Conservation (phyloP, 1,140 invertebrate species). For the Scaptomyza montana region DNA sequence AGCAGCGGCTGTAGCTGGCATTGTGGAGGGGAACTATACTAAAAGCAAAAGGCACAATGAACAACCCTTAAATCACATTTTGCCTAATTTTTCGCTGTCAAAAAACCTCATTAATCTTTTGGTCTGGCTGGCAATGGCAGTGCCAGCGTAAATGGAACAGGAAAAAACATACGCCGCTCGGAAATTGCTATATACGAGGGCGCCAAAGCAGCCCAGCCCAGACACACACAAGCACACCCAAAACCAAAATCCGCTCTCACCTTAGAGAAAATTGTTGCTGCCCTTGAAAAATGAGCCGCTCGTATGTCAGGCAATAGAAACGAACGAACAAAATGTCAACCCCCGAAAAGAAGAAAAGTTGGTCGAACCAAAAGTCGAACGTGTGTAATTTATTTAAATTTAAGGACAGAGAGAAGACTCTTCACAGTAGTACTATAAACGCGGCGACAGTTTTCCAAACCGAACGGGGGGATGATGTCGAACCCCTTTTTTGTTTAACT, state of each 20-base stretch:
- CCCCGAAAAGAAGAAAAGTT: slow-evolving; percentile 36
- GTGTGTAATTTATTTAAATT: slow-evolving; percentile 82
- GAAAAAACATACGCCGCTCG: slow-evolving; percentile 75
- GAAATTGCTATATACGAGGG: slow-evolving; percentile 74
- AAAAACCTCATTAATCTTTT: slow-evolving; percentile 81
- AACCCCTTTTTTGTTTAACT: slow-evolving; percentile 48
- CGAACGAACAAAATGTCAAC: slow-evolving; percentile 42
- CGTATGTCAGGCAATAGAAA: slow-evolving; percentile 60
- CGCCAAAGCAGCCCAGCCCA: slow-evolving; percentile 36
- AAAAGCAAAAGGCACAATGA: slow-evolving; percentile 29
- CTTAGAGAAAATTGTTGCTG: slow-evolving; percentile 61
- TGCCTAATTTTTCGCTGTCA: slow-evolving; percentile 82
- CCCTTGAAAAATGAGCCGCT: slow-evolving; percentile 76
- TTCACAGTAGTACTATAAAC: slow-evolving; percentile 36
- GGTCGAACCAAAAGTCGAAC: slow-evolving; percentile 63
- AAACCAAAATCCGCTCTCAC: slow-evolving; percentile 55
- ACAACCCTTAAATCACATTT: slow-evolving; percentile 82
- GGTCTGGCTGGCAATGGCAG: slow-evolving; percentile 71
- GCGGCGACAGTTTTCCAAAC: slow-evolving; percentile 22
- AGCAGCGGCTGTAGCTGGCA: slow-evolving; percentile 25
- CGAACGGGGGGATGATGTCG: slow-evolving; percentile 6
- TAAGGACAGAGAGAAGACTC: slow-evolving; percentile 42
- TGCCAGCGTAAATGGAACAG: slow-evolving; percentile 74
- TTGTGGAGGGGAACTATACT: too few species aligned
- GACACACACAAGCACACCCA: slow-evolving; percentile 43